Base-by-base conservation (phyloP, 30 jellyfish, hydroid and myxozoan species). In the Cassiopea andromeda region DNA sequence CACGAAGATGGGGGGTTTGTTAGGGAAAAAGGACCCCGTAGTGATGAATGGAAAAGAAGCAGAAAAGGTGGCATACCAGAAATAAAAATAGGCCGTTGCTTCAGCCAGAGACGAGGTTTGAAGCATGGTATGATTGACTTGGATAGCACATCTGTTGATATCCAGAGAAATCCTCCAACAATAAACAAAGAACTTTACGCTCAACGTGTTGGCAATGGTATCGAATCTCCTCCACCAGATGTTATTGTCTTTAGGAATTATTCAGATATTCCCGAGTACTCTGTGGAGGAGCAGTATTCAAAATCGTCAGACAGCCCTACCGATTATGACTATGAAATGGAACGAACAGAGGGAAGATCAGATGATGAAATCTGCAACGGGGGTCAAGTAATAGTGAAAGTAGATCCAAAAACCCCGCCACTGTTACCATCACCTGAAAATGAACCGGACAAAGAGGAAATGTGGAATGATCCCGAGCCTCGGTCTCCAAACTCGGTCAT, bases 391-490 rank as follows among this genome's bases (percentile, higher is more conserved):
- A 83, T 83, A 10, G 84, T 83, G 45, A 83, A 83, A 48, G 91
- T 87, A 4, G 86, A 66, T 46, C 94, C 94, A 2, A 75, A 76
- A 59, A 87, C 94, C 70, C 94, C 94, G 14, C 88, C 94, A 48
- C 80, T 87, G 16, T 43, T 87, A 4, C 90, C 80, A 1, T 17
- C 94, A 1, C 94, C 94, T 5, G 84, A 73, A 17, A 1, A 50
- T 45, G 85, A 77, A 49, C 44, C 70, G 17, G 90, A 87, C 0
- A 71, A 87, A 44, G 80, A 43, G 48, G 58, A n/a, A 78, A 70
- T 27, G n/a, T 72, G 90, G 94, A 46, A 69, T 76, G 87, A 87
- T 1, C 46, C 50, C 4, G 90, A 68, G 84, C 68, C 85, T n/a
- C 86, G 57, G 14, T 87, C 94, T 13, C 94, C 94, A 1, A 50